These are phyloP conservation scores for Micromussa lordhowensis DNA, from an alignment of 92 coral and sea anemone species.

Conservation along the genomic window DNA sequence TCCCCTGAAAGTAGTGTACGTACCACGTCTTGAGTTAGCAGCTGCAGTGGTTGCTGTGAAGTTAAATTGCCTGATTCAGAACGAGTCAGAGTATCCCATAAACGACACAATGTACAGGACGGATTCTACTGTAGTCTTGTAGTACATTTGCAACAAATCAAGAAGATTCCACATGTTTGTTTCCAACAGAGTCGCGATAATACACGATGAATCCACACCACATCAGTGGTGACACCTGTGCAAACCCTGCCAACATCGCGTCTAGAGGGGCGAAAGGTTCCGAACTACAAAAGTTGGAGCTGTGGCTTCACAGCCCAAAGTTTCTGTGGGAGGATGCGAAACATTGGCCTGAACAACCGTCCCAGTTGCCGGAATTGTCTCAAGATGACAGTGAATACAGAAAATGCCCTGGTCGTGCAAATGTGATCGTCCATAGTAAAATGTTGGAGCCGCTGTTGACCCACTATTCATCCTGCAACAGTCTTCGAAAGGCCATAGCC, in stretches of 20 bases:
- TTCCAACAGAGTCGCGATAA: too few relatives aligned
- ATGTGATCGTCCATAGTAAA: not conserved
- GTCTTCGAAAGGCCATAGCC: conserved; percentile 1
- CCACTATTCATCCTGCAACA: conserved; percentile 8
- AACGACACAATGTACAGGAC: not conserved
- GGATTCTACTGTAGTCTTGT: not conserved
- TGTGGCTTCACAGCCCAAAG: not conserved
- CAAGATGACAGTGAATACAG: not conserved
- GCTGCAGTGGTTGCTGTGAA: not conserved
- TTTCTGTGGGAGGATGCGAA: too few relatives aligned
- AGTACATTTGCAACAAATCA: too few relatives aligned
- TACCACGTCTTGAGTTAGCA: conserved; percentile 20
- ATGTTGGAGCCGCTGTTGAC: not conserved
- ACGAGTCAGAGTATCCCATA: not conserved
- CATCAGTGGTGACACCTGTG: too few relatives aligned
- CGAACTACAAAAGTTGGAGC: conserved; percentile 2
- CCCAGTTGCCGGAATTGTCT: too few relatives aligned
- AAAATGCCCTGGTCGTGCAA: not conserved
- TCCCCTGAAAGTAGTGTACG: not conserved
- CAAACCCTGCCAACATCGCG: conserved; percentile 7
- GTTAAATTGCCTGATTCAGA: not conserved
- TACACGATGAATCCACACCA: too few relatives aligned
- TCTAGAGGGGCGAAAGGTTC: not conserved
- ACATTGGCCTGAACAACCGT: too few relatives aligned
- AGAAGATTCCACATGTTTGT: too few relatives aligned